phyloP scores from a whole-genome alignment of 2,888 invertebrate species.

The Ganaspis brasiliensis region DNA sequence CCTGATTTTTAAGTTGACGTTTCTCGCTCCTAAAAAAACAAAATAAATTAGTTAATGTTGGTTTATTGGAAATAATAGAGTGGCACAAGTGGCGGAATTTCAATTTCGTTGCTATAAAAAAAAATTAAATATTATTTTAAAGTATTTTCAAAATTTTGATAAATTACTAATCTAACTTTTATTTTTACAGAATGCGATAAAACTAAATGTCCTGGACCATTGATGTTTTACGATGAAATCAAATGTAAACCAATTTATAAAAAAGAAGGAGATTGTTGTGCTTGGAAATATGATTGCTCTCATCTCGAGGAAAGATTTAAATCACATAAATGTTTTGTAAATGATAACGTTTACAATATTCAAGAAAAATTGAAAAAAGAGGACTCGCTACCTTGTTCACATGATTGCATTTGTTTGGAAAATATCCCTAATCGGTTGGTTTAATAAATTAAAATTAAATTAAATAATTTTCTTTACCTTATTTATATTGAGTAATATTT shows the following conservation, averaged over 20 bases:
- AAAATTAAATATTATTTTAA: too few relatives aligned
- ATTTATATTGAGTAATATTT: too few relatives aligned
- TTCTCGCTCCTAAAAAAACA: too few relatives aligned
- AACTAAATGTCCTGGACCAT: slow-evolving; percentile 69
- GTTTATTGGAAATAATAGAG: too few relatives aligned
- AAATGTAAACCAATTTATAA: slow-evolving; percentile 68
- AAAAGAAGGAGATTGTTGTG: slow-evolving; percentile 61
- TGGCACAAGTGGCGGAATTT: too few relatives aligned
- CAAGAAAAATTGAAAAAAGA: slow-evolving; percentile 65
- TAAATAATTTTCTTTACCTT: too few relatives aligned
- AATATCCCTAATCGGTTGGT: too few relatives aligned
- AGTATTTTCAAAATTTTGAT: too few relatives aligned
- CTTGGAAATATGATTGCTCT: slow-evolving; percentile 69
- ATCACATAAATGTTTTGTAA: slow-evolving; percentile 68
- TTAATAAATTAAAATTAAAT: too few relatives aligned
- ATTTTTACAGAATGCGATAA: slow-evolving; percentile 60
- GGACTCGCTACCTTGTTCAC: slow-evolving; percentile 68
- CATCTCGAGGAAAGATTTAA: slow-evolving; percentile 60
- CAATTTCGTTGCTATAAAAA: too few relatives aligned
- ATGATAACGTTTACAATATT: slow-evolving; percentile 65
- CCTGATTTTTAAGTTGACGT: too few relatives aligned
- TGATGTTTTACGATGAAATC: slow-evolving; percentile 65
- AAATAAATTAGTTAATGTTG: too few relatives aligned
- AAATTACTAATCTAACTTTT: slow-evolving; percentile 42
- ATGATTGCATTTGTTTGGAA: slow-evolving; percentile 62